These are phyloP conservation scores for Gadus chalcogrammus DNA, from an alignment of 2,113 vertebrate genomes.

Conservation along the genomic window DNA sequence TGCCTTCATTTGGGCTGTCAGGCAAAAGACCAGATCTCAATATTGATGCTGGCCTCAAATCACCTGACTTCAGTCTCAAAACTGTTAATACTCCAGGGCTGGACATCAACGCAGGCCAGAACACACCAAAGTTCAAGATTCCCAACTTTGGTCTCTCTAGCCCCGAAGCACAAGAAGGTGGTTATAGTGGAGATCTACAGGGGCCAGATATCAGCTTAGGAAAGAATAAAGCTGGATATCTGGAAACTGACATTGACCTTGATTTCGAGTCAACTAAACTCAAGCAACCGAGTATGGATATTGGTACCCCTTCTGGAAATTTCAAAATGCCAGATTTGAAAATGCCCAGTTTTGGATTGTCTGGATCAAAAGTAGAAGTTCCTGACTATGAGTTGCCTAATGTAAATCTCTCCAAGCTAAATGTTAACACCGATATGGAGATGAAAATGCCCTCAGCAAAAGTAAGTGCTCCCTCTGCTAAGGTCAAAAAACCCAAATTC, in stretches of 20 bases:
- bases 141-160: constrained; percentile 54
- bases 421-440: constrained; percentile 25
- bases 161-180: constrained; percentile 18
- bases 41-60: constrained; percentile 18
- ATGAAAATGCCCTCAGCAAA: constrained; percentile 17
- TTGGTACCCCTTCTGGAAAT: constrained; percentile 8
- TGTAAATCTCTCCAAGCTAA: constrained; percentile 19
- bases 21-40: constrained; percentile 19
- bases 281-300: constrained; percentile 2
- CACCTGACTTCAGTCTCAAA: constrained; percentile 36
- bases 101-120: constrained; percentile 38
- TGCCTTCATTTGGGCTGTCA: constrained; percentile 23
- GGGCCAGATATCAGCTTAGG: constrained; percentile 15
- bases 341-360: constrained; percentile 5
- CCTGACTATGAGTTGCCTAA: constrained; percentile 22
- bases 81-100: constrained; percentile 23
- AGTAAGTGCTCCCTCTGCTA: constrained; percentile 6
- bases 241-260: constrained; percentile 14
- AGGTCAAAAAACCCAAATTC: not conserved
- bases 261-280: constrained; percentile 5
- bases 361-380: constrained; percentile 16
- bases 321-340: constrained; percentile 15
- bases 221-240: constrained; percentile 8
- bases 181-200: constrained; percentile 23
- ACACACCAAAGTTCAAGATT: constrained; percentile 54